Conservation (phyloP, 2,113 vertebrate species). For the Thomomys bottae region DNA sequence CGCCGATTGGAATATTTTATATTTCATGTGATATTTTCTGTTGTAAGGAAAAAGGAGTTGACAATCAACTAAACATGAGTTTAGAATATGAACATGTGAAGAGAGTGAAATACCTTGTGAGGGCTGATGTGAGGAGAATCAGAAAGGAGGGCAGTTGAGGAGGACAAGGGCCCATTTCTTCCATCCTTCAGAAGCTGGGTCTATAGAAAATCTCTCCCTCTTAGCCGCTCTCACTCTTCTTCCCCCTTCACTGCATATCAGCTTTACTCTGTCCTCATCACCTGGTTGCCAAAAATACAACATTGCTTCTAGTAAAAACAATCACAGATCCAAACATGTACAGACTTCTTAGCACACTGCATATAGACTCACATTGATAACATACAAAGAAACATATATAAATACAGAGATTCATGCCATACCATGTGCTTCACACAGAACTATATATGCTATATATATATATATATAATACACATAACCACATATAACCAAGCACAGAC, state of each 20-base stretch:
- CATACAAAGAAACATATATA: not conserved
- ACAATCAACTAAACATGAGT: not conserved
- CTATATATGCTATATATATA: too few relatives aligned
- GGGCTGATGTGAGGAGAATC: not conserved
- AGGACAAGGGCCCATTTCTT: not conserved
- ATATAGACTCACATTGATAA: too few relatives aligned
- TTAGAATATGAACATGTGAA: not conserved
- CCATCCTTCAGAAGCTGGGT: too few relatives aligned
- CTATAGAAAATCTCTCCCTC: not conserved
- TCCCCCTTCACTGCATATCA: too few relatives aligned
- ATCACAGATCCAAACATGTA: fast-evolving
- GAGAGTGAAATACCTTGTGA: not conserved
- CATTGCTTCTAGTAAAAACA: not conserved
- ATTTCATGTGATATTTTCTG: not conserved
- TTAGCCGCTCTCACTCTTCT: not conserved
- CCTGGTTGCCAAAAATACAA: not conserved
- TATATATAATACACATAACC: not conserved
- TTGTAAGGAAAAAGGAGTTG: not conserved
- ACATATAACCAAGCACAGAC: not conserved
- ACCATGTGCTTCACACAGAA: not conserved
- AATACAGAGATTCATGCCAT: not conserved
- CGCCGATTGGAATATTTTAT: not conserved
- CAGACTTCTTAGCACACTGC: not conserved
- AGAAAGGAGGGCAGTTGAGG: not conserved
- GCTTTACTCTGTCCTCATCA: not conserved